Conservation (phyloP, 2,888 invertebrate species). For the Callyntrura sp. region DNA sequence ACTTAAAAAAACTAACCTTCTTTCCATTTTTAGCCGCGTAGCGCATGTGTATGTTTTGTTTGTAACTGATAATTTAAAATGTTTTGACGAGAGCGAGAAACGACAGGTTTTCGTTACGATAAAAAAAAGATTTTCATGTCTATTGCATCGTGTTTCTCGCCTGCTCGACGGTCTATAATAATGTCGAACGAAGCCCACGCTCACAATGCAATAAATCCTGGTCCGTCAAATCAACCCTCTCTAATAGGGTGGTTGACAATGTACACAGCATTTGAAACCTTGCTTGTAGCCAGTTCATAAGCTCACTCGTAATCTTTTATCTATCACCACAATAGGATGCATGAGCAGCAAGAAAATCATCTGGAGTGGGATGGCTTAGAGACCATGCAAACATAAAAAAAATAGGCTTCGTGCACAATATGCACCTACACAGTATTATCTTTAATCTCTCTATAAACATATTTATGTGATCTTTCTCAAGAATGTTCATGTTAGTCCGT, state of each 20-base stretch:
- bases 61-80: not conserved
- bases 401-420: not conserved
- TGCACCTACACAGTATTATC: constrained; percentile 40
- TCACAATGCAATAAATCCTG: not conserved
- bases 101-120: no score
- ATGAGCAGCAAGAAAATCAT: constrained; percentile 55
- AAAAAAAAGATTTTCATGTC: no score
- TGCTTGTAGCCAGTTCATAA: not conserved
- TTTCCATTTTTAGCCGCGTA: no score
- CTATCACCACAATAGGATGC: not conserved
- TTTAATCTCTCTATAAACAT: not conserved
- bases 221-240: constrained; percentile 43
- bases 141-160: no score
- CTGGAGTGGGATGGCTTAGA: constrained; percentile 53
- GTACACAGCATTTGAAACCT: not conserved
- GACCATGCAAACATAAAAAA: constrained; percentile 26
- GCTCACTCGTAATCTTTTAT: not conserved
- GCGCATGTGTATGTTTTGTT: no score
- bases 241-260: constrained; percentile 56
- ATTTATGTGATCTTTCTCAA: constrained; percentile 1
- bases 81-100: no score
- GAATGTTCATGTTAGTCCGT: not conserved
- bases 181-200: not conserved
- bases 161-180: no score
- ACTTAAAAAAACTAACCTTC: no score